Evolutionary conservation across 2,888 invertebrate species (phyloP).

Genomic region (Meiosimyza decipiens): DNA sequence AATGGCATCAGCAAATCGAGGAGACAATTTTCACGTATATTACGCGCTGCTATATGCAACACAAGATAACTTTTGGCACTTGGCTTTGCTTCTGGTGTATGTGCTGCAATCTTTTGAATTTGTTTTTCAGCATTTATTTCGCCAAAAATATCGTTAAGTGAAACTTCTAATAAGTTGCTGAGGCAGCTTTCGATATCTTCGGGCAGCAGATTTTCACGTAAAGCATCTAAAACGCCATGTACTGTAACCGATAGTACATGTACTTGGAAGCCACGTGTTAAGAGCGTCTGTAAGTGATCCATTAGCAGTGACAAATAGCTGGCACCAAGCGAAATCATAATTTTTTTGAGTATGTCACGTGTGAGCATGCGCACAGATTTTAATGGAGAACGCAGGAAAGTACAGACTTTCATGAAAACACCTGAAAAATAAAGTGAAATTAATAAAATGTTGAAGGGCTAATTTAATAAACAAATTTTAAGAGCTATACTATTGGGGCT

Average conservation of each 20-base stretch:
- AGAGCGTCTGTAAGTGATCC: conserved; percentile 80
- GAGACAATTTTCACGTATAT: conserved; percentile 80
- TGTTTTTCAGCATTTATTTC: conserved; percentile 91
- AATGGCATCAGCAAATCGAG: conserved; percentile 83
- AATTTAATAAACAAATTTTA: no score
- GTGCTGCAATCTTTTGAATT: conserved; percentile 82
- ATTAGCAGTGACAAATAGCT: conserved; percentile 81
- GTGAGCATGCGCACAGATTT: conserved; percentile 87
- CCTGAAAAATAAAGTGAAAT: conserved; percentile 65
- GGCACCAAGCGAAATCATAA: conserved; percentile 87
- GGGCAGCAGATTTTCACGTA: conserved; percentile 77
- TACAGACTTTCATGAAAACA: conserved; percentile 88
- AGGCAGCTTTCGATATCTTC: conserved; percentile 85
- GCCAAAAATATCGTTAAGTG: conserved; percentile 90
- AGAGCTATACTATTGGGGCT: no score
- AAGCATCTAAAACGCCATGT: conserved; percentile 81
- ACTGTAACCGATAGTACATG: conserved; percentile 93
- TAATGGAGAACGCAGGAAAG: conserved; percentile 88
- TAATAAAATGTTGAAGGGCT: no score
- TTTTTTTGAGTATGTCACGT: conserved; percentile 91
- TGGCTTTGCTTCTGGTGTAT: conserved; percentile 84
- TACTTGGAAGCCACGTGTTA: conserved; percentile 91
- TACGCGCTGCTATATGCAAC: conserved; percentile 82
- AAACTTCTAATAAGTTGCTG: conserved; percentile 82
- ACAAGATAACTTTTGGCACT: conserved; percentile 88